Conservation (phyloP, 2,797 vertebrate genomes). For the Hippopotamyrus pictus region DNA sequence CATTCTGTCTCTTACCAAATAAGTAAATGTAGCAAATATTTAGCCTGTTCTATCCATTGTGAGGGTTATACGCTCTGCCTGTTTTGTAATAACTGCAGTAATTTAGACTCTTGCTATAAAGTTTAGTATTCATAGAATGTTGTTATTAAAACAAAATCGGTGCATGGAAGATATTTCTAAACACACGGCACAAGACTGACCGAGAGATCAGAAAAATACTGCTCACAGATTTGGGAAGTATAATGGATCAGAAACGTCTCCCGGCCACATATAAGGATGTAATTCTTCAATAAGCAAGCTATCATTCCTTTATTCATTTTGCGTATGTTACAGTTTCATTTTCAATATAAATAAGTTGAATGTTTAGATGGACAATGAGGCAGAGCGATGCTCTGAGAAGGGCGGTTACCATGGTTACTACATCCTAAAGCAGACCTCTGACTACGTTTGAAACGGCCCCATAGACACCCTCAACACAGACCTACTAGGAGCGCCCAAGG, state of each 20-base stretch:
- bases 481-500: not conserved
- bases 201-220: not conserved
- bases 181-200: not conserved
- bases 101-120: not conserved
- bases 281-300: not conserved
- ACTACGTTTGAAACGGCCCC: not conserved
- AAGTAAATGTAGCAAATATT: not conserved
- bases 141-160: not conserved
- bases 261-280: not conserved
- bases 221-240: not conserved
- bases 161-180: not conserved
- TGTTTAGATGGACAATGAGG: not conserved
- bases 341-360: not conserved
- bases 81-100: not conserved
- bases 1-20: not conserved
- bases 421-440: not conserved
- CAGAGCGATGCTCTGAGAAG: not conserved
- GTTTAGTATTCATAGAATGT: not conserved
- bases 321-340: not conserved
- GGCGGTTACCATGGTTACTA: not conserved
- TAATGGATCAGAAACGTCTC: not conserved
- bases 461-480: not conserved
- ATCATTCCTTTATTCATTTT: not conserved
- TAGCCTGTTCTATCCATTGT: not conserved
- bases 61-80: not conserved